Percentiles rank a stretch among this genome's conserved stretches.
Conservation (phyloP, 2,888 invertebrate genomes). For the Apamea epomidion region DNA sequence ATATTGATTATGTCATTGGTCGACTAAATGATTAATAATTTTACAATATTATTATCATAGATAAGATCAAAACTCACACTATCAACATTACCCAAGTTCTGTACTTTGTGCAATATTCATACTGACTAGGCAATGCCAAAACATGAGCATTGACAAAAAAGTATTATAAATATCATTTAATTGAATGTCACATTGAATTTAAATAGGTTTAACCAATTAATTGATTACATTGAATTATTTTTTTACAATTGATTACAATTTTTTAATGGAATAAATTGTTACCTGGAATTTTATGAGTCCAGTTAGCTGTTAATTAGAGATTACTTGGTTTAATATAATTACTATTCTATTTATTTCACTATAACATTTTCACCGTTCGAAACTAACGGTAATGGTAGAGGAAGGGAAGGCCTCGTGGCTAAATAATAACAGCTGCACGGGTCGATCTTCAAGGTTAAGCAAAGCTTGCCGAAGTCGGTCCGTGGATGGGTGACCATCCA, state of each 20-base stretch:
- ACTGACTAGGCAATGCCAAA: slow-evolving; percentile 16
- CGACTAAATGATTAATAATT: slow-evolving; percentile 31
- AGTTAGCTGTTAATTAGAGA: slow-evolving; percentile 19
- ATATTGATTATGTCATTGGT: background rate
- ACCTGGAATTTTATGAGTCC: slow-evolving; percentile 48
- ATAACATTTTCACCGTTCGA: background rate
- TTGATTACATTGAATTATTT: slow-evolving; percentile 40
- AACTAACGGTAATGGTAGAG: too few species aligned
- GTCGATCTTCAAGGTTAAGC: too few species aligned
- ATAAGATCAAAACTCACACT: slow-evolving; percentile 4
- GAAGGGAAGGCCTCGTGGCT: too few species aligned
- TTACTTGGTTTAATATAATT: background rate
- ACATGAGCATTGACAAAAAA: slow-evolving; percentile 3
- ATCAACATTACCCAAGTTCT: slow-evolving; percentile 13
- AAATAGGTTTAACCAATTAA: slow-evolving; percentile 51
- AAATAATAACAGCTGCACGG: too few species aligned
- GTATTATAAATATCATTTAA: slow-evolving; percentile 27
- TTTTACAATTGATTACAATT: slow-evolving; percentile 63
- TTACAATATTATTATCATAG: slow-evolving; percentile 4
- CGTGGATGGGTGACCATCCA: too few species aligned
- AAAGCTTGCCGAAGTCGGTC: too few species aligned
- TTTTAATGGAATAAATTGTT: slow-evolving; percentile 54
- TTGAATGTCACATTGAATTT: slow-evolving; percentile 59
- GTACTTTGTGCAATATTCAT: slow-evolving; percentile 24
- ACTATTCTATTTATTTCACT: background rate